phyloP scores from a whole-genome alignment of 2,113 vertebrate genomes.

The Asarcornis scutulata region DNA sequence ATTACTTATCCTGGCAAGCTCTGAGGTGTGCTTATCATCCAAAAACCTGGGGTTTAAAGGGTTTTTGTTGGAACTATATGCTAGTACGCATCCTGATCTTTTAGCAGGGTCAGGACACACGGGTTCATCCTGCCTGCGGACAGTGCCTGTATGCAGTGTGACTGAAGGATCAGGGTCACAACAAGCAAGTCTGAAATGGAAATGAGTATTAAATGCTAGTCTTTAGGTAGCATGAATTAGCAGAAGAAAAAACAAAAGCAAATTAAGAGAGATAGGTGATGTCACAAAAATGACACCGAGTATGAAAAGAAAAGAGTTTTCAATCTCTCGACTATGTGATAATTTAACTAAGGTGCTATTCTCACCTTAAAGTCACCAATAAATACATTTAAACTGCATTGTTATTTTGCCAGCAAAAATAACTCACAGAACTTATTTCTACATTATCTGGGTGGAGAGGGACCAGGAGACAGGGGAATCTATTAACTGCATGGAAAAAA shows the following conservation, averaged over 20 bases:
- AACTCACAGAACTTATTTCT: conserved; percentile 22
- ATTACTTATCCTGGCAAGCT: neutral
- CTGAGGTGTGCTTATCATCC: neutral
- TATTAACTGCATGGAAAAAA: neutral
- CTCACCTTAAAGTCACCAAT: conserved; percentile 24
- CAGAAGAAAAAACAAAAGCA: neutral
- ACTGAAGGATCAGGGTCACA: neutral
- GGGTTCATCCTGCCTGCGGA: neutral
- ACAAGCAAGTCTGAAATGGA: neutral
- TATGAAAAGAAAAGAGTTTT: neutral
- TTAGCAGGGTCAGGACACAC: neutral
- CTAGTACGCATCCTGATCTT: neutral
- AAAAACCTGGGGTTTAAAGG: neutral
- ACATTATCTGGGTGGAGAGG: neutral
- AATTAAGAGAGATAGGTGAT: neutral
- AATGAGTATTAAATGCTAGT: neutral
- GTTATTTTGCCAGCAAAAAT: conserved; percentile 58
- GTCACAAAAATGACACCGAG: neutral
- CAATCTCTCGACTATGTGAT: neutral
- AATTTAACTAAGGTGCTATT: neutral
- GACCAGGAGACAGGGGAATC: neutral
- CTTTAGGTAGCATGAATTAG: neutral
- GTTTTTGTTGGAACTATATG: neutral
- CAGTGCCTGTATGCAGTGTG: accelerated
- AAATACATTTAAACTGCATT: conserved; percentile 1